Evolutionary conservation across 2,113 vertebrate species (phyloP).

Genomic region (Pogonocichla stellata): DNA sequence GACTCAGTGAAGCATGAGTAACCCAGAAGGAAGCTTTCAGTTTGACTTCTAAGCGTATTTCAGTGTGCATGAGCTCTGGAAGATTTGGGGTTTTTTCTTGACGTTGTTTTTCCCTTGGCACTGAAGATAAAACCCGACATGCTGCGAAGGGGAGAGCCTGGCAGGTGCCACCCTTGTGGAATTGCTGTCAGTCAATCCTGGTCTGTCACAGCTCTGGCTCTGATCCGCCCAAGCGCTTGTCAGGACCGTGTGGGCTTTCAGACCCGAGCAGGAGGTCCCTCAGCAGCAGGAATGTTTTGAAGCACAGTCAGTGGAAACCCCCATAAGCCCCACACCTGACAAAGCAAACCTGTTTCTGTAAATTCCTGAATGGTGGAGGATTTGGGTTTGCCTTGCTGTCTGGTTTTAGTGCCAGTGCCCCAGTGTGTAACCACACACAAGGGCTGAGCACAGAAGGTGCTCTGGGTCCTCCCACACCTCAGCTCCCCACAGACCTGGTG

Average conservation of each 20-base stretch:
- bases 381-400: background rate
- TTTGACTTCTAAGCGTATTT: background rate
- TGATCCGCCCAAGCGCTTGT: background rate
- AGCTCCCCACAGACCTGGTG: background rate
- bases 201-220: background rate
- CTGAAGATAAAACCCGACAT: background rate
- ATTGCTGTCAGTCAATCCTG: background rate
- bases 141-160: background rate
- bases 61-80: background rate
- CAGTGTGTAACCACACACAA: fast-evolving
- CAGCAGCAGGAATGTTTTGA: background rate
- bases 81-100: background rate
- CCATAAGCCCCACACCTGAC: background rate
- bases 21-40: background rate
- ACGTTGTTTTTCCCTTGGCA: background rate
- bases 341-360: background rate
- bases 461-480: background rate
- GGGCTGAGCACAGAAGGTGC: background rate
- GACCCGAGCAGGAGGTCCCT: background rate
- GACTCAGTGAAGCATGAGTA: background rate
- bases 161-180: background rate
- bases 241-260: background rate
- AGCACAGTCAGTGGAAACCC: background rate
- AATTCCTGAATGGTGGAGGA: background rate
- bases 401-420: background rate